Evolutionary conservation across 2,113 vertebrate genomes (phyloP).

Genomic region (Grallaria varia): DNA sequence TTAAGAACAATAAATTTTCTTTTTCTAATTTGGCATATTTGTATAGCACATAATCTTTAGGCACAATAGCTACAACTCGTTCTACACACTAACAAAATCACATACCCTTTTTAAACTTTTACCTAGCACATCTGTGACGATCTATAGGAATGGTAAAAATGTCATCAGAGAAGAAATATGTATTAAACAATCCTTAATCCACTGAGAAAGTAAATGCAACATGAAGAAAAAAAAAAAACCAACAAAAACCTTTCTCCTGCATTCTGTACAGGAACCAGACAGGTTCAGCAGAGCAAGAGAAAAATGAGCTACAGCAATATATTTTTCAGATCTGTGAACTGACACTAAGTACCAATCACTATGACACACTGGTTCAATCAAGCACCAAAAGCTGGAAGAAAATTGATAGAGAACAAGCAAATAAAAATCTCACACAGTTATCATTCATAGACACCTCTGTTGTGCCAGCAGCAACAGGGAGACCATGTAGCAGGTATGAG

Average conservation of each 20-base stretch:
- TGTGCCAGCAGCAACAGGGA: conserved; percentile 4
- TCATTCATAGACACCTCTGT: not conserved
- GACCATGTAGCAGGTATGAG: not conserved
- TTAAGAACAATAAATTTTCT: not conserved
- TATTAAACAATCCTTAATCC: not conserved
- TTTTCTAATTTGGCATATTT: not conserved
- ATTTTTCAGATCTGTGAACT: not conserved
- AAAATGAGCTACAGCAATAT: not conserved
- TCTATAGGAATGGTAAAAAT: not conserved
- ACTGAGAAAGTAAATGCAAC: not conserved
- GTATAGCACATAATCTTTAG: not conserved
- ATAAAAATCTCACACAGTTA: not conserved
- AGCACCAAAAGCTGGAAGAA: not conserved
- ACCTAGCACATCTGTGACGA: not conserved
- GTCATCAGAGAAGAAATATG: not conserved
- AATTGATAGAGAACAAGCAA: not conserved
- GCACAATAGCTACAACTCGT: not conserved
- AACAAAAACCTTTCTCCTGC: not conserved
- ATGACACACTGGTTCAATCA: not conserved
- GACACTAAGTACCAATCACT: not conserved
- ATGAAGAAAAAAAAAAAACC: not conserved
- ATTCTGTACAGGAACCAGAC: not conserved
- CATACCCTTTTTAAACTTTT: not conserved
- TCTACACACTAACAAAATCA: not conserved
- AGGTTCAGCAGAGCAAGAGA: not conserved